Percentiles rank a stretch among this genome's conserved stretches.
phyloP scores from a whole-genome alignment of 2,888 invertebrate species.

The Unio delphinus region DNA sequence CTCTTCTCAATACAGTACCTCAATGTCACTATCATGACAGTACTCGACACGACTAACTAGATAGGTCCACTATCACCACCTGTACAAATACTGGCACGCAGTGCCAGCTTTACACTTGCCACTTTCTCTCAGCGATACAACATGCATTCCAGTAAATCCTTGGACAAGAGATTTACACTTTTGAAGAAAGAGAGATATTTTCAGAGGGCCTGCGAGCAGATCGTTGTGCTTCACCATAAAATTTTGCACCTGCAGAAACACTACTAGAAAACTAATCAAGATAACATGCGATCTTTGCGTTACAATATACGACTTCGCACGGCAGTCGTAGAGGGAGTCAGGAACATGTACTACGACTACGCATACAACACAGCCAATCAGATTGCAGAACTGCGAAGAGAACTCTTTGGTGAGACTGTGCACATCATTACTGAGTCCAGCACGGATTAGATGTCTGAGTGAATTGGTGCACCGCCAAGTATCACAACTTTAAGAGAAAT shows the following conservation, averaged over 20 bases:
- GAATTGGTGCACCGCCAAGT: too few relatives aligned
- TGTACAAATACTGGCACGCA: too few relatives aligned
- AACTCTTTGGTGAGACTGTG: slow-evolving; percentile 21
- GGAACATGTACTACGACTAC: slow-evolving; percentile 45
- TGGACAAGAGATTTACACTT: not conserved
- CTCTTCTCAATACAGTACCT: too few relatives aligned
- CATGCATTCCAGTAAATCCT: too few relatives aligned
- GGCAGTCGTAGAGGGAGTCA: slow-evolving; percentile 45
- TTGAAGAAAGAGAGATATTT: slow-evolving; percentile 16
- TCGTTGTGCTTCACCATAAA: slow-evolving; percentile 46
- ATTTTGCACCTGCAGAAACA: slow-evolving; percentile 37
- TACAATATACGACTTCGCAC: slow-evolving; percentile 53
- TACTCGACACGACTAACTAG: too few relatives aligned
- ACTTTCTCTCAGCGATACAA: too few relatives aligned
- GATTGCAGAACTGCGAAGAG: slow-evolving; percentile 4
- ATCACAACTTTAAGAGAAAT: too few relatives aligned
- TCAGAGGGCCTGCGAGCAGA: slow-evolving; percentile 51
- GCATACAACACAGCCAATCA: slow-evolving; percentile 44
- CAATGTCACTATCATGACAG: too few relatives aligned
- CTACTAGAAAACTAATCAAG: slow-evolving; percentile 45
- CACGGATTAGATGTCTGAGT: too few relatives aligned
- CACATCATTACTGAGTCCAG: slow-evolving; percentile 3
- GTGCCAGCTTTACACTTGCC: too few relatives aligned
- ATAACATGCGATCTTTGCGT: slow-evolving; percentile 47
- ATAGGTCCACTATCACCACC: too few relatives aligned